These are phyloP conservation scores for Drosophila picticornis DNA, from an alignment of 2,888 invertebrate genomes.

Conservation along the genomic window DNA sequence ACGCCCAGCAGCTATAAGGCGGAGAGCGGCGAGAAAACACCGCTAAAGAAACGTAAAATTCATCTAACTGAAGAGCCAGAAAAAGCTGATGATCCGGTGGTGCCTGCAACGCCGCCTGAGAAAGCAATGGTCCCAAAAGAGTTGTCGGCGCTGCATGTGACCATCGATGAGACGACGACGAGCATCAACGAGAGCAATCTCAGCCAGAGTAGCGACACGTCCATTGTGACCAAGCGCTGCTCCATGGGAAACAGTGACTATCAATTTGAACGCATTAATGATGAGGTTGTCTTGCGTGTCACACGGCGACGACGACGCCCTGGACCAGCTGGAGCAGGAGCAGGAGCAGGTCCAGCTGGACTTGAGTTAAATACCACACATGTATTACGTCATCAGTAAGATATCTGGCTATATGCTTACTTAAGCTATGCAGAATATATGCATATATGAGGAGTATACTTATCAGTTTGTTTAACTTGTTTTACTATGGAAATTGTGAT, in stretches of 20 bases:
- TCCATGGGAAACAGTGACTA: constrained; percentile 80
- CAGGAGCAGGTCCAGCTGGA: not conserved
- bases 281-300: constrained; percentile 79
- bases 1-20: not conserved
- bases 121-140: not conserved
- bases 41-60: constrained; percentile 43
- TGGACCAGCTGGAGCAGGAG: not conserved
- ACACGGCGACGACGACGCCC: constrained; percentile 51
- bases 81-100: not conserved
- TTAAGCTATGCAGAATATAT: constrained; percentile 1
- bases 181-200: constrained; percentile 12
- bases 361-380: not conserved
- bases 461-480: not conserved
- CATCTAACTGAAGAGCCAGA: constrained; percentile 10
- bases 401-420: constrained; percentile 32
- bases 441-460: not conserved
- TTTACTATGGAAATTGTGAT: constrained; percentile 12
- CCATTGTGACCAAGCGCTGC: constrained; percentile 68
- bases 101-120: constrained; percentile 22
- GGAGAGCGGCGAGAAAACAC: constrained; percentile 24
- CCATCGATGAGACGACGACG: constrained; percentile 64
- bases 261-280: constrained; percentile 79
- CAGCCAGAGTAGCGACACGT: constrained; percentile 23
- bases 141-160: constrained; percentile 29
- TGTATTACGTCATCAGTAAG: constrained; percentile 9